Percentiles rank a stretch among this genome's conserved stretches.
phyloP scores from a whole-genome alignment of 1,140 invertebrate species.

The Akabosia matsudoensis region DNA sequence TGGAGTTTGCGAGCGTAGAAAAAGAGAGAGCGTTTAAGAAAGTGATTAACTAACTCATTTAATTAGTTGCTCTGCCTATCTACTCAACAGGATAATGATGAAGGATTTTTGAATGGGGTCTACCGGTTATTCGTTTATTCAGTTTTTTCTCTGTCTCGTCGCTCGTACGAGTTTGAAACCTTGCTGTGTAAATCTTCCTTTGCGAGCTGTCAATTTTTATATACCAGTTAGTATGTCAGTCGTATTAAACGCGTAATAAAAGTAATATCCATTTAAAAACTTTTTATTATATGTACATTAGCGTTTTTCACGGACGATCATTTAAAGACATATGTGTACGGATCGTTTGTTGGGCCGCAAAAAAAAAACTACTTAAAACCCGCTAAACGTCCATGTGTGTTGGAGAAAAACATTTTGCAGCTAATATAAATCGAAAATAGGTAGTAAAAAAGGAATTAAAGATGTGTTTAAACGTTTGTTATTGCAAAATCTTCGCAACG shows the following conservation, averaged over 20 bases:
- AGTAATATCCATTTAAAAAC: conserved; percentile 6
- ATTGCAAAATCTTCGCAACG: background rate
- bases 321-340: background rate
- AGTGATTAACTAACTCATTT: conserved; percentile 19
- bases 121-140: too few relatives aligned
- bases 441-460: conserved; percentile 11
- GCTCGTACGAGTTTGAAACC: too few relatives aligned
- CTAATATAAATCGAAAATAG: conserved; percentile 15
- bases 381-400: too few relatives aligned
- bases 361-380: too few relatives aligned
- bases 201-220: background rate
- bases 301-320: background rate
- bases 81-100: too few relatives aligned
- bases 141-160: too few relatives aligned
- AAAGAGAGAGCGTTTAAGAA: conserved; percentile 5
- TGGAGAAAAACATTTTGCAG: conserved; percentile 11
- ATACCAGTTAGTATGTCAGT: background rate
- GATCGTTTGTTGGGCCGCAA: too few relatives aligned
- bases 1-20: background rate
- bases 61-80: conserved; percentile 14
- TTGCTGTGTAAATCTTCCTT: too few relatives aligned
- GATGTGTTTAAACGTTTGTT: conserved; percentile 12
- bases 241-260: background rate
- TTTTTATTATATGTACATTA: background rate
- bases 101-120: too few relatives aligned